Base-by-base conservation (phyloP, 2,113 vertebrate species). In the Gracilinanus agilis region DNA sequence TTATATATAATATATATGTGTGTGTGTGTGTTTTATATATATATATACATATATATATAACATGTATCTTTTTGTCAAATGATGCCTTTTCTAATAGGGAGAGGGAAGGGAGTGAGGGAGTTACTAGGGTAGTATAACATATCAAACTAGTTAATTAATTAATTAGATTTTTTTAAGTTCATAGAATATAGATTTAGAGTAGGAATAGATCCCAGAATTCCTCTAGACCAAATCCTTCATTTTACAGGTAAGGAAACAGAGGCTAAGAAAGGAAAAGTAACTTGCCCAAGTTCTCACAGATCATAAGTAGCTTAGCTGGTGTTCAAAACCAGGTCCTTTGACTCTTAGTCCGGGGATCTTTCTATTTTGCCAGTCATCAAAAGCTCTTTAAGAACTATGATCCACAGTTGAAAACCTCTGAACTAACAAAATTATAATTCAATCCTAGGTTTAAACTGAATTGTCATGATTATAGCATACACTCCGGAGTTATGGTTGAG, bases 361-460 rank as follows among this genome's bases (percentile, higher is more conserved):
- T 34, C 58, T 13, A 67, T 67, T 67, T 49, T 44, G 16, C 21
- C 24, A 97, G 94, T 95, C 91, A 95, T 95, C 12, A 3, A 90
- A 97, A 97, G 95, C 90, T 94, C 58, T 92, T 44, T 49, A 92
- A 94, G 95, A 95, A 54, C 96, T 95, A 96, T 67, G 90, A 97
- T 90, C 94, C 91, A 97, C 55, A 94, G 96, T 97, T 96, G 56
- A 94, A 96, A 97, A 93, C 94, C 95, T 97, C 96, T 96, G 96
- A 96, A 97, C 97, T 97, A 94, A 95, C 93, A 96, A 95, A 96
- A 97, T 97, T 97, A 97, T 97, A 96, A 96, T 97, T 97, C 97
- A 0, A 92, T 90, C 97, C 96, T 97, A 97, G 96, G 96, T 97
- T 97, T 96, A 96, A 97, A 94, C 95, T 12, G 49, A 96, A 96